phyloP scores from a whole-genome alignment of 2,113 vertebrate species.

The Mus spicilegus region DNA sequence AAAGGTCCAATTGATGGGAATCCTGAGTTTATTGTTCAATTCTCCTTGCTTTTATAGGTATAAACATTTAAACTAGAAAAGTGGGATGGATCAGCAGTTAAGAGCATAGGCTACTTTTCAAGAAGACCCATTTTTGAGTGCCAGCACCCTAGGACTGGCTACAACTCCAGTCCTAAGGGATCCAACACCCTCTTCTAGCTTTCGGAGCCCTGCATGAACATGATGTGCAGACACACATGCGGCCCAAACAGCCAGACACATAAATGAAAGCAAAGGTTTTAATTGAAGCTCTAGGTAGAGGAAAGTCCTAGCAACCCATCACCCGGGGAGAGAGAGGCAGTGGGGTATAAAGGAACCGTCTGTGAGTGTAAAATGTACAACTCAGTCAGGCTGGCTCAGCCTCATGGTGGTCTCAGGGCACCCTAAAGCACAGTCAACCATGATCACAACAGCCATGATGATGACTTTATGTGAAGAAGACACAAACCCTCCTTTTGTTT shows the following conservation, averaged over 20 bases:
- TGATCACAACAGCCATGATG: background rate
- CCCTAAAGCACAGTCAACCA: background rate
- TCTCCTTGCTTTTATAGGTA: constrained; percentile 41
- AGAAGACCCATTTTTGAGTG: too few species aligned
- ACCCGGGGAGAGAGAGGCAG: background rate
- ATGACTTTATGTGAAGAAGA: background rate
- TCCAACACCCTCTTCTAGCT: background rate
- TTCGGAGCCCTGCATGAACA: background rate
- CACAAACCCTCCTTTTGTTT: background rate
- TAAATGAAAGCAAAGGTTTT: background rate
- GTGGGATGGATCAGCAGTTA: background rate
- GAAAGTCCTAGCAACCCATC: background rate
- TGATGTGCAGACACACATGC: too few species aligned
- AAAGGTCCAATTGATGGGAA: constrained; percentile 50
- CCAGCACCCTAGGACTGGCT: background rate
- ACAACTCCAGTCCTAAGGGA: background rate
- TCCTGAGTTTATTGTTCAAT: background rate
- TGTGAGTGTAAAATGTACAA: background rate
- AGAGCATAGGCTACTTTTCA: background rate
- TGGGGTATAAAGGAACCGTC: background rate
- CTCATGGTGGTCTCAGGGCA: background rate
- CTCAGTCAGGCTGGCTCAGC: background rate
- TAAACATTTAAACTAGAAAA: constrained; percentile 34
- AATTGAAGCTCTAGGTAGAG: background rate
- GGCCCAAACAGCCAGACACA: background rate